phyloP scores from a whole-genome alignment of 2,888 invertebrate genomes.

The Stenodema calcarata region DNA sequence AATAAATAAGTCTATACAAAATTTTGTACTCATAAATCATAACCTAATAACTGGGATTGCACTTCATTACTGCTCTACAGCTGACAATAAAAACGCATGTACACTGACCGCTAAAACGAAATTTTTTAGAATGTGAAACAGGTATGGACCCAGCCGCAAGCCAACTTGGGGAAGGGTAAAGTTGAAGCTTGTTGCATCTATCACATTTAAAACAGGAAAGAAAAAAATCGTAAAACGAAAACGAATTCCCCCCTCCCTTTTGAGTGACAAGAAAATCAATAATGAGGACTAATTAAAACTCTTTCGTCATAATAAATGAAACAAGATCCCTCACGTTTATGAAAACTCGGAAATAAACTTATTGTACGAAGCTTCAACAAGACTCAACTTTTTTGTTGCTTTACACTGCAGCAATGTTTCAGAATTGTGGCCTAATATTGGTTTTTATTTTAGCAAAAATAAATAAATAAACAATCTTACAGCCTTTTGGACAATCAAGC shows the following conservation, averaged over 20 bases:
- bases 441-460: neutral
- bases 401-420: neutral
- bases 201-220: neutral
- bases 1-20: conserved; percentile 40
- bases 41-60: conserved; percentile 29
- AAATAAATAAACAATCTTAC: neutral
- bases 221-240: neutral
- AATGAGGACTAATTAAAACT: neutral
- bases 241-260: neutral
- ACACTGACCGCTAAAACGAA: neutral
- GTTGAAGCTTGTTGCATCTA: conserved; percentile 31
- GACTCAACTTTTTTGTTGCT: conserved; percentile 15
- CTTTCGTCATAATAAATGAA: neutral
- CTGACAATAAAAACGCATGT: conserved; percentile 8
- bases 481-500: neutral
- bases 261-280: neutral
- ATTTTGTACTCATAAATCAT: conserved; percentile 37
- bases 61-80: conserved; percentile 27
- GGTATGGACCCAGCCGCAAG: conserved; percentile 36
- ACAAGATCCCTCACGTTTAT: neutral
- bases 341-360: neutral
- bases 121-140: conserved; percentile 34
- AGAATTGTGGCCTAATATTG: neutral
- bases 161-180: conserved; percentile 28
- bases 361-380: conserved; percentile 31